Evolutionary conservation across 2,888 invertebrate species (phyloP), one percentile per base, ranked within the genome.

Genomic region (Margaritifera margaritifera): DNA sequence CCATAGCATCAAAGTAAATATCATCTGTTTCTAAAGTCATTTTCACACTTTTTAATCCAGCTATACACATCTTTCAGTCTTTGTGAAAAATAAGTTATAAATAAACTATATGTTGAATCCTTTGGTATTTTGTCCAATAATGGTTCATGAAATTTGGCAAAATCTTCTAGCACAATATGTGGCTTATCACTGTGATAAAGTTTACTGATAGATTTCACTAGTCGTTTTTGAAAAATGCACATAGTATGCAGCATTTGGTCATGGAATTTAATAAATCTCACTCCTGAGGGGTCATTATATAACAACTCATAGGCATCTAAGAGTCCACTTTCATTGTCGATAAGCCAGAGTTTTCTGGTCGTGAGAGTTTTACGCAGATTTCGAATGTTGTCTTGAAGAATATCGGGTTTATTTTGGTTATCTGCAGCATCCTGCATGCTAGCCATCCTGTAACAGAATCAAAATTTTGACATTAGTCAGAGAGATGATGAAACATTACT

Each of bases 241-340:
- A 84, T 82, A 11, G 88, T 84, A 52, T 78, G 75, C 55, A 90
- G 80, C 85, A 88, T 87, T 62, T 82, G 78, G 42, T 74, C 64
- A 69, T 89, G 89, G 71, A 88, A 89, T 52, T 70, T 68, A 2
- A 81, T 65, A 72, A 90, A 89, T 27, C 84, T 71, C 20, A 71
- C 63, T 11, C 75, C 79, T 56, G 61, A 56, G 19, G 71, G 61
- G 56, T 68, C 72, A 51, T 77, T 63, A 62, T 88, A 88, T 51
- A 90, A 73, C 3, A 90, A 77, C 20, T 86, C 85, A 68, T 90
- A 90, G 11, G 87, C 87, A 74, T 90, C 90, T 25, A 90, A 66
- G 4, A 90, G 78, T 2, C 90, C 90, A 64, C 89, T 88, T 70
- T 90, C 90, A 69, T 90, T 90, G 83, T 90, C 90, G 19, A 90